A percentile compares a stretch with the other conserved stretches of the same genome.
Evolutionary conservation across 2,888 invertebrate species (phyloP).

Genomic region (Eristalis intricaria): DNA sequence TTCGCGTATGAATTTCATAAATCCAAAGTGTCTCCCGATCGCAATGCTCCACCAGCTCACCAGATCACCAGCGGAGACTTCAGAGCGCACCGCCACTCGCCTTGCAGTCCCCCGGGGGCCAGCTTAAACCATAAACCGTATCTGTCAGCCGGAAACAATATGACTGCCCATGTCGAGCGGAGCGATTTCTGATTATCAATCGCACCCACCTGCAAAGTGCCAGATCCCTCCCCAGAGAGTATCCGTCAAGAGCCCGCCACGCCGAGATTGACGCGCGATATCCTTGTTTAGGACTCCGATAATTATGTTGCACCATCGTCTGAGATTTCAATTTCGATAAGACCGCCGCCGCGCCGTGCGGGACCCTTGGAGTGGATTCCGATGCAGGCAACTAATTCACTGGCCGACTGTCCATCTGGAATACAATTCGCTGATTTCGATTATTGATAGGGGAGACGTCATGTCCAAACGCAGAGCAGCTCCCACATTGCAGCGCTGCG

Average conservation of each 20-base stretch:
- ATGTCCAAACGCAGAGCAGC: constrained; percentile 61
- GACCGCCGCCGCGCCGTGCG: not conserved
- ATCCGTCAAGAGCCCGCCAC: constrained; percentile 38
- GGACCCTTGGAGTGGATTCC: constrained; percentile 10
- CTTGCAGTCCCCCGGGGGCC: constrained; percentile 25
- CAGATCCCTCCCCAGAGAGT: constrained; percentile 55
- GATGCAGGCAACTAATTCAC: constrained; percentile 34
- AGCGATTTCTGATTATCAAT: constrained; percentile 35
- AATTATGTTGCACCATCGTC: constrained; percentile 65
- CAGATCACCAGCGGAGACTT: not conserved
- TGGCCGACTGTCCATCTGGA: constrained; percentile 22
- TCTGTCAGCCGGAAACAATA: constrained; percentile 65
- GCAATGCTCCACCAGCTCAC: constrained; percentile 4
- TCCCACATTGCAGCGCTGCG: constrained; percentile 22
- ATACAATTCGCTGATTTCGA: constrained; percentile 69
- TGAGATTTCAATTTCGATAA: constrained; percentile 69
- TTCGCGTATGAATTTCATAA: constrained; percentile 39
- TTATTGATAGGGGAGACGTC: constrained; percentile 57
- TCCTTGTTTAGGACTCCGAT: constrained; percentile 63
- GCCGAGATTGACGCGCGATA: constrained; percentile 63
- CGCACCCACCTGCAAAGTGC: constrained; percentile 52
- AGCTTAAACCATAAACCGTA: constrained; percentile 49
- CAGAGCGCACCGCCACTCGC: not conserved
- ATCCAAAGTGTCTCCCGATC: constrained; percentile 43
- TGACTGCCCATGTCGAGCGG: constrained; percentile 27